A percentile compares a stretch with the other conserved stretches of the same genome.
Evolutionary conservation across 2,113 vertebrate species (phyloP).

Genomic region (Erythrocercus mccallii): DNA sequence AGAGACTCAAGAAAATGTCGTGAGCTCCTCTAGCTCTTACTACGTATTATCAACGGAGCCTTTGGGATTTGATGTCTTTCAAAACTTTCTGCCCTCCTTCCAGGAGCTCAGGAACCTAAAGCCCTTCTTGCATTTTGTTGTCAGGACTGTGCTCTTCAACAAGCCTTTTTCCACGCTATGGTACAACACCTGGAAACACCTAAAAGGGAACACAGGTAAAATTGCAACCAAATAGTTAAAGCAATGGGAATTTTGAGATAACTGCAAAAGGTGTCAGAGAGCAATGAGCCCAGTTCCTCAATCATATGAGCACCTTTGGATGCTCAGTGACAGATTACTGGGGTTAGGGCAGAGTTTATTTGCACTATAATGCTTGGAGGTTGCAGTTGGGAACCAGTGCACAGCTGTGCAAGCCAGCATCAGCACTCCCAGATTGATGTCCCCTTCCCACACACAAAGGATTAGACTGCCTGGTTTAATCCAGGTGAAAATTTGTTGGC

Average conservation of each 20-base stretch:
- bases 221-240: background rate
- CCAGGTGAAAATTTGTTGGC: background rate
- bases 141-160: background rate
- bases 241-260: background rate
- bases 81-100: background rate
- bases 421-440: background rate
- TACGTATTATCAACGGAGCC: accelerated
- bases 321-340: background rate
- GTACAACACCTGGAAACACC: background rate
- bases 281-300: background rate
- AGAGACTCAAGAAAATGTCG: background rate
- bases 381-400: background rate
- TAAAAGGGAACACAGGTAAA: background rate
- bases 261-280: background rate
- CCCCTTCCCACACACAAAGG: background rate
- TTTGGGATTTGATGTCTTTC: background rate
- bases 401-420: background rate
- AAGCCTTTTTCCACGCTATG: background rate
- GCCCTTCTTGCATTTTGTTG: background rate
- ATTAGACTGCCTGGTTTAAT: background rate
- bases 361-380: background rate
- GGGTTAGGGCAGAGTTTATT: background rate
- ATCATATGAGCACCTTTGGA: background rate
- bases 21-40: background rate
- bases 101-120: background rate